Percentiles rank a stretch among this genome's conserved stretches.
Evolutionary conservation across 2,113 vertebrate genomes (phyloP).

Genomic region (Athene cunicularia): DNA sequence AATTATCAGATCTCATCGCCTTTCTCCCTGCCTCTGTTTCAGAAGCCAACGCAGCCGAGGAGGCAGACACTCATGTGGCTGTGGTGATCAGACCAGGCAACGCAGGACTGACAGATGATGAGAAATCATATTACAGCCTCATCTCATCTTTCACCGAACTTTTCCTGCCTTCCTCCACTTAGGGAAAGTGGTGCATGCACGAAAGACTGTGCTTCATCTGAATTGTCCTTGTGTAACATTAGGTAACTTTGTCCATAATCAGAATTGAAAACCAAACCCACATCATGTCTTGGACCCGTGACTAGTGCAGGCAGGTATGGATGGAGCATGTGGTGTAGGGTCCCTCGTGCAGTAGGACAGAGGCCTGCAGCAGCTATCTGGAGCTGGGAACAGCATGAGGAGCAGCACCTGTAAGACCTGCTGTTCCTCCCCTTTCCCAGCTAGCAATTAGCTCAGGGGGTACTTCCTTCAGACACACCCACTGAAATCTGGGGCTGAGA

Average conservation of each 20-base stretch:
- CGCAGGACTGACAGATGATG: conserved; percentile 91
- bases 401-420: background rate
- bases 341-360: background rate
- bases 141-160: conserved; percentile 90
- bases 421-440: background rate
- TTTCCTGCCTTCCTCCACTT: conserved; percentile 75
- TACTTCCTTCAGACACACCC: background rate
- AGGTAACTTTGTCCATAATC: conserved; percentile 44
- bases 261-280: conserved; percentile 16
- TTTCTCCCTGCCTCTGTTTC: conserved; percentile 25
- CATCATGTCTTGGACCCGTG: background rate
- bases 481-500: background rate
- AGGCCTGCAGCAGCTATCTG: conserved; percentile 9
- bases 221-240: conserved; percentile 5
- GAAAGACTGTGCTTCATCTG: background rate
- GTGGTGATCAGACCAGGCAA: conserved; percentile 92
- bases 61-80: conserved; percentile 85
- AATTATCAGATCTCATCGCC: conserved; percentile 8
- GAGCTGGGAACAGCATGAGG: background rate
- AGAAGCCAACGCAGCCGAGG: conserved; percentile 93
- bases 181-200: background rate
- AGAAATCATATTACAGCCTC: conserved; percentile 84
- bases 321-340: background rate
- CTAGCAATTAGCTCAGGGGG: background rate
- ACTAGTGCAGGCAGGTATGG: background rate